phyloP scores from a whole-genome alignment of 1,140 invertebrate species.

The Chlorops oryzae region DNA sequence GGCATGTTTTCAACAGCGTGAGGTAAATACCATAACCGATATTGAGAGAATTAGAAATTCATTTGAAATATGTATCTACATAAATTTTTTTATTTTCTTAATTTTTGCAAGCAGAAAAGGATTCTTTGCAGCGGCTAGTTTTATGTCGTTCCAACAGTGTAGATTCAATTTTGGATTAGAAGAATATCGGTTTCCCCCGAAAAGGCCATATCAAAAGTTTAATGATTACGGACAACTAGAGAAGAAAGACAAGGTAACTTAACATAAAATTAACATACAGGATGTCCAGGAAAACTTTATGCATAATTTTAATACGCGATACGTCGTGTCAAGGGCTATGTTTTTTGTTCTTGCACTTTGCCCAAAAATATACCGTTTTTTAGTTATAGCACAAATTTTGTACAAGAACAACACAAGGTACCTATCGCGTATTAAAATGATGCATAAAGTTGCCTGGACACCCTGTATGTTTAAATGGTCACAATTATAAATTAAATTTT shows the following conservation, averaged over 20 bases:
- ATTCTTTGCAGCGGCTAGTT: slow-evolving; percentile 90
- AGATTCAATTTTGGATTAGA: slow-evolving; percentile 86
- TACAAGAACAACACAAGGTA: no score
- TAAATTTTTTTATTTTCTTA: slow-evolving; percentile 3
- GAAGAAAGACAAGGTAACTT: slow-evolving; percentile 63
- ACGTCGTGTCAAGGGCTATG: no score
- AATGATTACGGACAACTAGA: slow-evolving; percentile 69
- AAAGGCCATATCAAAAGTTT: slow-evolving; percentile 62
- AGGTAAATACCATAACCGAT: slow-evolving; percentile 55
- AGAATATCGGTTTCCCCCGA: slow-evolving; percentile 74
- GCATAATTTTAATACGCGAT: no score
- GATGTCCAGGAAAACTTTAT: no score
- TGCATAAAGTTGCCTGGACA: no score
- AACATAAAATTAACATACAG: not conserved
- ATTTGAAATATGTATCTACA: not conserved
- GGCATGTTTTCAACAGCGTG: slow-evolving; percentile 70
- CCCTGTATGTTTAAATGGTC: no score
- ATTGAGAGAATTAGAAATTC: no score
- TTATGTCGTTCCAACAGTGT: slow-evolving; percentile 94
- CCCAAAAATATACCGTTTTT: no score
- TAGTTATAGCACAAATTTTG: no score
- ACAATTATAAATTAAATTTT: slow-evolving; percentile 1
- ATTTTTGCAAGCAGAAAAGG: slow-evolving; percentile 58
- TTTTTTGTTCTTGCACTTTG: no score
- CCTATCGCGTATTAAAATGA: no score